These are phyloP conservation scores for Erebia aethiops DNA, from an alignment of 2,888 invertebrate genomes.

Conservation along the genomic window DNA sequence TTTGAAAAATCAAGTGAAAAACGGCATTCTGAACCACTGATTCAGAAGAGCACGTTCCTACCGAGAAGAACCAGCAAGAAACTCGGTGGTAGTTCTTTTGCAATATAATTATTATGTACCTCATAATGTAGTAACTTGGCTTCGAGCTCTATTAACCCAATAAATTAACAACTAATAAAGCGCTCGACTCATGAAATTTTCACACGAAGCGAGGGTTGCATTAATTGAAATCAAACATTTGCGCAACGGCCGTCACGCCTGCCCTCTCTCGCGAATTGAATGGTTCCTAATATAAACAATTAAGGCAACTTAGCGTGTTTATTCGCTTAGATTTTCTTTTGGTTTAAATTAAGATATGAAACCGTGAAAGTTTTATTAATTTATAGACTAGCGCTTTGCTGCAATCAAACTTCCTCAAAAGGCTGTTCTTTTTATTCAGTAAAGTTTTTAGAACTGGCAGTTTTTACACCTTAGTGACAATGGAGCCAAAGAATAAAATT, in stretches of 20 bases:
- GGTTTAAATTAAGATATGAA: not conserved
- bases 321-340: constrained; percentile 40
- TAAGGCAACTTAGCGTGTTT: constrained; percentile 39
- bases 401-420: no score
- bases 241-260: constrained; percentile 45
- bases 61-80: no score
- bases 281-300: constrained; percentile 31
- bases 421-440: no score
- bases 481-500: no score
- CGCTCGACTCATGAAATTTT: constrained; percentile 28
- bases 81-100: no score
- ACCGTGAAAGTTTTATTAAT: not conserved
- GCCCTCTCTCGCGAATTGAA: constrained; percentile 46
- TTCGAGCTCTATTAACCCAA: not conserved
- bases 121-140: not conserved
- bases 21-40: no score
- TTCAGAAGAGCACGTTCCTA: no score
- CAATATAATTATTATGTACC: no score
- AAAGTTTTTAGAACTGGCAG: no score
- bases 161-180: constrained; percentile 13
- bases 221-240: constrained; percentile 49
- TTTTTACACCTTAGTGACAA: no score
- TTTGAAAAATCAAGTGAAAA: no score
- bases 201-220: constrained; percentile 29
- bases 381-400: no score